Base-by-base conservation (phyloP, 2,888 invertebrate species). In the Himalopsyche tibetana region DNA sequence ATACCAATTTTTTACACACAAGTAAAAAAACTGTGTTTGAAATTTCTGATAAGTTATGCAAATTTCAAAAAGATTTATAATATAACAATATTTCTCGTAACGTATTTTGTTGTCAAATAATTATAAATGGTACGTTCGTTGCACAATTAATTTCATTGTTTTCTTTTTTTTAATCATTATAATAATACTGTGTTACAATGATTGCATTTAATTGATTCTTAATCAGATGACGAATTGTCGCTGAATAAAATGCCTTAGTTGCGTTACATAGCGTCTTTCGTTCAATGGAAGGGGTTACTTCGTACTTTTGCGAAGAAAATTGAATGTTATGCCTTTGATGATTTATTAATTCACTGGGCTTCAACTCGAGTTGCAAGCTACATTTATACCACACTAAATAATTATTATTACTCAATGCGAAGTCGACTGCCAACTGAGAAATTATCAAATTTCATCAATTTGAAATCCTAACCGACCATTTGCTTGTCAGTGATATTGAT, bases 291-390 rank as follows among this genome's bases (percentile, higher is more conserved):
- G 69, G 88, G 88, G 86, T 86, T 83, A 36, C 74, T 28, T 36
- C 9, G 38, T 74, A 84, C 82, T 86, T 69, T 36, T 55, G 85
- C 69, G 84, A 86, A 84, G 87, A 87, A 87, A 88, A 88, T 87
- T 84, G 85, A 87, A 87, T 84, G 88, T 83, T 84, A 79, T 85
- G 87, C 86, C 88, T 88, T 88, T 88, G 88, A 88, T 88, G 87
- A 88, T 88, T 88, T 88, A 88, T 88, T 74, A 74, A 74, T 74
- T 88, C 87, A 87, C 55, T 83, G 82, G 55, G 83, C 86, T 86
- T 82, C 51, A 63, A 80, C 84, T 84, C 82, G 74, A 81, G 83
- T 86, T 86, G 83, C 86, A 74, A 55, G 74, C 86, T 86, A 74
- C 74, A 74, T 74, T 74, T 74, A 74, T 36, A 74, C 74, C 74